A percentile compares a stretch with the other conserved stretches of the same genome.
Conservation (phyloP, 2,888 invertebrate species). For the Norana najaformis region DNA sequence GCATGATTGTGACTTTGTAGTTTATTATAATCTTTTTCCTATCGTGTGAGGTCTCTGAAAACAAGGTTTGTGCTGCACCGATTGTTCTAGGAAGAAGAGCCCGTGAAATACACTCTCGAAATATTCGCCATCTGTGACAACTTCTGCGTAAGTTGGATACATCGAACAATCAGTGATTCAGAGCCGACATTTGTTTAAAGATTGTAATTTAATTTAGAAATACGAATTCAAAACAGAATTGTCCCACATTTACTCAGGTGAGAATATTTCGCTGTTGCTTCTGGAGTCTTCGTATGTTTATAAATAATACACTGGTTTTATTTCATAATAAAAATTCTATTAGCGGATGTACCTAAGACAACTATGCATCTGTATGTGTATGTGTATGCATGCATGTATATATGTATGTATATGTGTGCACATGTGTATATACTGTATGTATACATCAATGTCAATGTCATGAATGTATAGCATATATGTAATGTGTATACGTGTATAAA, state of each 20-base stretch:
- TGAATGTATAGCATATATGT: neutral
- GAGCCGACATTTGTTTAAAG: no score
- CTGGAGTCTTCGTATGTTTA: no score
- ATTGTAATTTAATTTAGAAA: no score
- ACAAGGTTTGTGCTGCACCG: no score
- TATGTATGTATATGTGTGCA: neutral
- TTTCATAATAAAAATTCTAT: no score
- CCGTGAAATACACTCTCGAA: slow-evolving; percentile 21
- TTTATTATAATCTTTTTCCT: no score
- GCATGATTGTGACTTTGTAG: no score
- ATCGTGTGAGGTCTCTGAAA: neutral
- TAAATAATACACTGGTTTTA: no score
- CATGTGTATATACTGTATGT: neutral
- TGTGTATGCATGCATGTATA: neutral
- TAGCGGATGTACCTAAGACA: no score
- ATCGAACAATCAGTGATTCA: neutral
- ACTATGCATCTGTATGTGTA: neutral
- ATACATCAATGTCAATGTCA: neutral
- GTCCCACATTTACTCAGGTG: no score
- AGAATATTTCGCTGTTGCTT: no score
- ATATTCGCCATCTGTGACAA: slow-evolving; percentile 22
- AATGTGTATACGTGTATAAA: neutral
- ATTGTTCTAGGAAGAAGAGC: slow-evolving; percentile 24
- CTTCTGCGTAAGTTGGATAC: neutral
- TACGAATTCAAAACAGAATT: no score